phyloP scores from a whole-genome alignment of 1,140 invertebrate genomes.

The Cydia splendana region DNA sequence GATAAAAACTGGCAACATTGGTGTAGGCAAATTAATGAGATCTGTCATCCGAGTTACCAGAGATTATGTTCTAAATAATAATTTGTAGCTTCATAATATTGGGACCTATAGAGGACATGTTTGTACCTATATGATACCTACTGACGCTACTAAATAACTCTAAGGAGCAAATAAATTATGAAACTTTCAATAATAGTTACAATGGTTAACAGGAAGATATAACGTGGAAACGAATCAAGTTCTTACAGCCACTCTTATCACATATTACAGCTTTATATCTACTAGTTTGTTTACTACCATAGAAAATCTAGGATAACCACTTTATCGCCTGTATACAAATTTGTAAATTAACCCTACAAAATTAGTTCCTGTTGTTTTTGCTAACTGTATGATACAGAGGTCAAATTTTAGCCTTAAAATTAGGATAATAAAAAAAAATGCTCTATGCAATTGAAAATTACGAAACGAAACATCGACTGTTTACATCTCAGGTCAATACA shows the following conservation, averaged over 20 bases:
- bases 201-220: conserved; percentile 41
- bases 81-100: conserved; percentile 15
- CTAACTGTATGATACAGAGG: conserved; percentile 64
- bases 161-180: conserved; percentile 48
- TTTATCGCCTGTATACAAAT: conserved; percentile 68
- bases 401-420: conserved; percentile 51
- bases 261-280: conserved; percentile 68
- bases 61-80: background rate
- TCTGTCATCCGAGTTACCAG: background rate
- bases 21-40: background rate
- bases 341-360: conserved; percentile 70
- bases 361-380: conserved; percentile 53
- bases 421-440: conserved; percentile 53
- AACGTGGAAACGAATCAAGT: conserved; percentile 47
- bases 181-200: conserved; percentile 33
- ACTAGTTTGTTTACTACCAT: conserved; percentile 66
- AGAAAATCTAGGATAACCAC: conserved; percentile 76
- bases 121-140: conserved; percentile 69
- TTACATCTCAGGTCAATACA: conserved; percentile 44
- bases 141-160: conserved; percentile 48
- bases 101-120: conserved; percentile 42
- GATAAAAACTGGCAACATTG: background rate
- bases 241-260: conserved; percentile 78
- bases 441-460: conserved; percentile 57
- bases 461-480: conserved; percentile 51